phyloP scores from a whole-genome alignment of 2,888 invertebrate genomes.

The Mesodorylaimus sp. region DNA sequence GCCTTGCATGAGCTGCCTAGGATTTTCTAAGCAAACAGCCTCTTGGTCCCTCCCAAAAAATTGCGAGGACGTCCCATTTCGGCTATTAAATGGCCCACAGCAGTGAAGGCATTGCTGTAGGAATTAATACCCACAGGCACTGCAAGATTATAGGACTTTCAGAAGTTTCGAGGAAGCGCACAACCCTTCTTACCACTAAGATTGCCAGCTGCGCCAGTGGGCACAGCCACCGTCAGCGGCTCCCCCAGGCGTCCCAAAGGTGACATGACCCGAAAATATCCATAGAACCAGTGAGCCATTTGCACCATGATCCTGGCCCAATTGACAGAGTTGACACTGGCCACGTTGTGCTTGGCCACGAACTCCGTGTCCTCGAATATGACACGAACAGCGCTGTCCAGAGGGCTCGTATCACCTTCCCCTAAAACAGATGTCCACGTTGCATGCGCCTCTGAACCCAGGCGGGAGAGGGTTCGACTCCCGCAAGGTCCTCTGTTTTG shows the following conservation, averaged over 20 bases:
- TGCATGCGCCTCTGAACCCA: conserved; percentile 1
- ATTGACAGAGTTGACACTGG: conserved; percentile 36
- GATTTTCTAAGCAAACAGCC: too few relatives aligned
- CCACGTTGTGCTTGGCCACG: conserved; percentile 20
- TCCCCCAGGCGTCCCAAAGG: conserved; percentile 12
- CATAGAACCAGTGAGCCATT: conserved; percentile 34
- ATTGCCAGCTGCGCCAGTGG: conserved; percentile 38
- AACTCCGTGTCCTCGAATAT: conserved; percentile 31
- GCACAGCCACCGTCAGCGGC: conserved; percentile 30
- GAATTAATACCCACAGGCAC: too few relatives aligned
- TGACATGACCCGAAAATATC: conserved; percentile 29
- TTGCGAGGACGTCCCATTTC: too few relatives aligned
- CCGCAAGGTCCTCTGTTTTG: too few relatives aligned
- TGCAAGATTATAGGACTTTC: too few relatives aligned
- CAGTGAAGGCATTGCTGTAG: too few relatives aligned
- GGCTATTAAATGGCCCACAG: too few relatives aligned
- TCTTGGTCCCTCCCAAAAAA: too few relatives aligned
- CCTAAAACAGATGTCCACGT: conserved; percentile 24
- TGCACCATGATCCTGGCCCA: conserved; percentile 36
- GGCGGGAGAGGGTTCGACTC: too few relatives aligned
- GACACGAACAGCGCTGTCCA: conserved; percentile 33
- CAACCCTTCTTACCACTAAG: conserved; percentile 31
- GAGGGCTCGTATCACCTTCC: conserved; percentile 36
- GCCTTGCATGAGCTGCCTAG: too few relatives aligned
- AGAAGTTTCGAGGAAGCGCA: too few relatives aligned